These are phyloP conservation scores for Pantala flavescens DNA, from an alignment of 1,140 invertebrate species.

Conservation along the genomic window DNA sequence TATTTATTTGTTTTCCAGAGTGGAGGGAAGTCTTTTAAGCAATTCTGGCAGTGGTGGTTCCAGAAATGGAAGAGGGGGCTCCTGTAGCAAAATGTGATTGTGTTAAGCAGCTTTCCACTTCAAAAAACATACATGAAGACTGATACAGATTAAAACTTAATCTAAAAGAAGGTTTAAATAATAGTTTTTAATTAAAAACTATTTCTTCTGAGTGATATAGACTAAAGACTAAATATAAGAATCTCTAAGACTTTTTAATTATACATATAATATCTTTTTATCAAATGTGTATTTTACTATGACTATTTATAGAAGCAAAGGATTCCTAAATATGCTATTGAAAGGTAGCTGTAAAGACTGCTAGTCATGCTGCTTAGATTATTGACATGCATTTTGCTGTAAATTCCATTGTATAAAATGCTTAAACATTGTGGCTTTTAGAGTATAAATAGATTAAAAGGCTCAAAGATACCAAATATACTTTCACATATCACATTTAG, in stretches of 20 bases:
- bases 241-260: background rate
- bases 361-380: background rate
- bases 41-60: background rate
- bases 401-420: background rate
- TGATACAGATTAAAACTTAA: background rate
- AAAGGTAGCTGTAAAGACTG: slow-evolving; percentile 6
- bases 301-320: background rate
- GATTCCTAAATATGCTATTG: slow-evolving; percentile 10
- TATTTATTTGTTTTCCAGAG: background rate
- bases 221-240: background rate
- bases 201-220: slow-evolving; percentile 10
- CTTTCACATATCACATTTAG: slow-evolving; percentile 7
- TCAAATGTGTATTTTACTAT: slow-evolving; percentile 5
- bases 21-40: background rate
- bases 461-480: slow-evolving; percentile 8
- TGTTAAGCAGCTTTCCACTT: background rate
- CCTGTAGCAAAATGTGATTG: slow-evolving; percentile 1
- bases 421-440: background rate
- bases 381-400: background rate
- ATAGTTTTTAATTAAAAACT: background rate
- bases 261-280: slow-evolving; percentile 1
- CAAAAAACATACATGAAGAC: background rate
- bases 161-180: background rate
- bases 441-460: background rate
- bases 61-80: background rate